Base-by-base conservation (phyloP, 2,888 invertebrate genomes). In the Dolichopus griseipennis region DNA sequence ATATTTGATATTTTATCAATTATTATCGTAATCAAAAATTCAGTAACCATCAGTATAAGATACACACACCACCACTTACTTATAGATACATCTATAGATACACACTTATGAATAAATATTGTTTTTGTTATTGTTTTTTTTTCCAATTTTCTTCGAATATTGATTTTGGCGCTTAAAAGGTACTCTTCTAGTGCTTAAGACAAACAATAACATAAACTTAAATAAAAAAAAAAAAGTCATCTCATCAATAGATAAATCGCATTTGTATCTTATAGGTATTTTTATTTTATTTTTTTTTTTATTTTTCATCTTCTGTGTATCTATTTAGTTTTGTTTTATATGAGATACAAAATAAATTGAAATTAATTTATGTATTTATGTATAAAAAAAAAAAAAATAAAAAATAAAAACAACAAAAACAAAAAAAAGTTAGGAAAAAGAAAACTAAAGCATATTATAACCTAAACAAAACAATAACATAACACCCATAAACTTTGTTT, bases 331-430 rank as follows among this genome's bases (percentile, higher is more conserved):
- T 18, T 15, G n/a, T n/a, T n/a, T n/a, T n/a, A n/a, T n/a, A 52
- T 18, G 18, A 41, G 15, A 52, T 52, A 52, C 6, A 52, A 52
- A n/a, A 52, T 52, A 52, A 52, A 52, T 52, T 52, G 52, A 52
- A 52, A 52, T 52, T 52, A 52, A 52, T 52, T 52, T 52, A 52
- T 52, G 52, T 52, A 52, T 52, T 52, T 52, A 52, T 52, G 18
- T 18, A 52, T 2, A 7, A 52, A 52, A 52, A 18, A 52, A 18
- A 52, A 18, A 18, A 52, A 52, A 18, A 52, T 18, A 1, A 10
- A 52, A 52, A 52, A 52, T 2, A 52, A 6, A 18, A 2, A 52
- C 2, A 41, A 27, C 27, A 27, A 27, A 27, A 27, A 41, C 5
- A 41, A 41, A 41, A 2, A 41, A 9, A 12, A 6, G 27, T n/a